Base-by-base conservation (phyloP, 2,797 vertebrate genomes). In the Anableps anableps region DNA sequence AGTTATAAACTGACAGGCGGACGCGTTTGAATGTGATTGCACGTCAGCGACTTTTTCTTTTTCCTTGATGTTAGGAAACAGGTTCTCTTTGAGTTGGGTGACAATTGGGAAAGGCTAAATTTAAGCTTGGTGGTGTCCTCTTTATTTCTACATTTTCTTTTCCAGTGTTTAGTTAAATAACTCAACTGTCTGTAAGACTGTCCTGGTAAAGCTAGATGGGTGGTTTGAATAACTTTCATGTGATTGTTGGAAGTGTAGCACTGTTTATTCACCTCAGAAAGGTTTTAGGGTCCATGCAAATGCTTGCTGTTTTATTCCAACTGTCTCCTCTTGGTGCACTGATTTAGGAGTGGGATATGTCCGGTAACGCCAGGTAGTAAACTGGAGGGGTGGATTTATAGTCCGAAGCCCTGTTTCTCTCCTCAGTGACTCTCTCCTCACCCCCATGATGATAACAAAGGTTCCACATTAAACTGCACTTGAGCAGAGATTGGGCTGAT, bases 1-100 rank as follows among this genome's bases (percentile, higher is more conserved):
- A 93, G 89, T 93, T 93, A 83, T 92, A 93, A 93, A 93, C 91
- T 95, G 94, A 94, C 91, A 94, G 92, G 88, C 90, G 86, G 91
- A 88, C 88, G 89, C 88, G 92, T 93, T 92, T 93, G 89, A 93
- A 93, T 86, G 90, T 89, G 92, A 94, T 92, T 92, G 91, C 81
- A 80, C 85, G 89, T 93, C 90, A 91, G 84, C 89, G 90, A 90
- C 83, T 45, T 83, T 83, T 89, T 76, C 83, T 85, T 73, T 75
- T 79, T 71, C 76, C 78, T 77, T 78, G 68, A 78, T 76, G 73
- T 71, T 72, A 75, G 79, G 85, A 90, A 92, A 90, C 91, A 94
- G 93, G 89, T 94, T 92, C 82, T 85, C 84, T 94, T 94, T 92
- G 90, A 93, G 89, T 84, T 60, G 66, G 86, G 82, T 93, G 92